These are phyloP conservation scores for Adelosebastes latens DNA, from an alignment of 2,797 vertebrate species.

Conservation along the genomic window DNA sequence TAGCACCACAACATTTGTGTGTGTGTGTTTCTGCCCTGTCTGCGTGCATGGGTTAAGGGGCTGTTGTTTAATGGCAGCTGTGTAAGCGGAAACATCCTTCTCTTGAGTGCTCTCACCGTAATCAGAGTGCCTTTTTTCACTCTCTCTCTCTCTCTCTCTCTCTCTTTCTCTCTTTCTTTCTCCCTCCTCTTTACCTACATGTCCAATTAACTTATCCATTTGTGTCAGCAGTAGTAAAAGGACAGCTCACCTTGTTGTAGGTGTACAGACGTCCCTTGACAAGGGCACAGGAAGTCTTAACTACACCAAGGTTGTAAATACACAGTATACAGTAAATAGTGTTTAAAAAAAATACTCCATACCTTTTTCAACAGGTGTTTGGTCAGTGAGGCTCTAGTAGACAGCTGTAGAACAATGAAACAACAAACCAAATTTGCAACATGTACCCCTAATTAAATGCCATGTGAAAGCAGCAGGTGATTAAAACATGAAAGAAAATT, in stretches of 20 bases:
- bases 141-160: neutral
- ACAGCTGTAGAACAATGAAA: neutral
- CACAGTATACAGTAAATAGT: neutral
- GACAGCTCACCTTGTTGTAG: neutral
- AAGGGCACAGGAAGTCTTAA: neutral
- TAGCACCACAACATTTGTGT: conserved; percentile 11
- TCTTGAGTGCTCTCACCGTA: neutral
- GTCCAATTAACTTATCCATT: neutral
- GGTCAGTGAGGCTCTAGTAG: neutral
- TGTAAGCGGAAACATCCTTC: conserved; percentile 28
- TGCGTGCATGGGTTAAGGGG: neutral
- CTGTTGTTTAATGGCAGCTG: conserved; percentile 46
- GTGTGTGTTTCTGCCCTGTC: neutral
- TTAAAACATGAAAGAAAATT: neutral
- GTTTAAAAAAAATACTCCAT: neutral
- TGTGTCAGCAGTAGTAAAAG: neutral
- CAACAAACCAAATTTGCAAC: neutral
- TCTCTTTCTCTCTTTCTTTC: neutral
- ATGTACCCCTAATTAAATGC: neutral
- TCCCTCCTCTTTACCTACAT: neutral
- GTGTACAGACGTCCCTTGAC: neutral
- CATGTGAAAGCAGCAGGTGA: neutral
- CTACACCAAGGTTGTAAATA: neutral
- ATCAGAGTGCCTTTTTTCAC: neutral
- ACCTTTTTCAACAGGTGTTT: neutral